Conservation (phyloP, 2,797 vertebrate species). For the Chaunax sp. region DNA sequence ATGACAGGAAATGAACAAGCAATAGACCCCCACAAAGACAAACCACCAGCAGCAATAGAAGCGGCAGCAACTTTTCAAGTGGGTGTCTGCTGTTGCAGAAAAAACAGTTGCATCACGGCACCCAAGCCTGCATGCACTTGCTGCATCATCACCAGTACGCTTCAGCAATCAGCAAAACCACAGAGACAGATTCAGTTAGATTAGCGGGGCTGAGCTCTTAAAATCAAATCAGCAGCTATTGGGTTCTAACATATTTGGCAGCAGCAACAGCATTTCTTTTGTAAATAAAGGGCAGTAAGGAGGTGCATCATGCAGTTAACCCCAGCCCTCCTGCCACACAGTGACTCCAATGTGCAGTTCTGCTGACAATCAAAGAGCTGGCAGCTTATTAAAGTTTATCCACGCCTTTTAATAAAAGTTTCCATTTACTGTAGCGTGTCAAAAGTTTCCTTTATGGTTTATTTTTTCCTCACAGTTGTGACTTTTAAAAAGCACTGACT, state of each 20-base stretch:
- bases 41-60: slow-evolving; percentile 4
- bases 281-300: slow-evolving; percentile 60
- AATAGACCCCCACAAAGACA: neutral
- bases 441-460: too few species aligned
- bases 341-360: slow-evolving; percentile 43
- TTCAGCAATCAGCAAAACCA: slow-evolving; percentile 28
- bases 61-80: slow-evolving; percentile 12
- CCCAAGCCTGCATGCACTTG: neutral
- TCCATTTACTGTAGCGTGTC: too few species aligned
- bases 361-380: slow-evolving; percentile 53
- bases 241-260: slow-evolving; percentile 57
- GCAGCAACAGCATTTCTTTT: slow-evolving; percentile 40
- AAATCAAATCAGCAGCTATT: slow-evolving; percentile 67
- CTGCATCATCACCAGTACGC: neutral
- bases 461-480: too few species aligned
- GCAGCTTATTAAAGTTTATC: slow-evolving; percentile 34
- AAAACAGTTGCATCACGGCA: slow-evolving; percentile 26
- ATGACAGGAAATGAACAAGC: slow-evolving; percentile 28
- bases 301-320: slow-evolving; percentile 45
- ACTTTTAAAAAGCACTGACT: too few species aligned
- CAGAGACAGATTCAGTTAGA: slow-evolving; percentile 64
- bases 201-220: slow-evolving; percentile 53
- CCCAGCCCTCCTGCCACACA: slow-evolving; percentile 44
- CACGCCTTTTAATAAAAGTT: slow-evolving; percentile 22
- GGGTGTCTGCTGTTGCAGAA: slow-evolving; percentile 33